phyloP scores from a whole-genome alignment of 2,888 invertebrate species.

The Drosophila mimetica region DNA sequence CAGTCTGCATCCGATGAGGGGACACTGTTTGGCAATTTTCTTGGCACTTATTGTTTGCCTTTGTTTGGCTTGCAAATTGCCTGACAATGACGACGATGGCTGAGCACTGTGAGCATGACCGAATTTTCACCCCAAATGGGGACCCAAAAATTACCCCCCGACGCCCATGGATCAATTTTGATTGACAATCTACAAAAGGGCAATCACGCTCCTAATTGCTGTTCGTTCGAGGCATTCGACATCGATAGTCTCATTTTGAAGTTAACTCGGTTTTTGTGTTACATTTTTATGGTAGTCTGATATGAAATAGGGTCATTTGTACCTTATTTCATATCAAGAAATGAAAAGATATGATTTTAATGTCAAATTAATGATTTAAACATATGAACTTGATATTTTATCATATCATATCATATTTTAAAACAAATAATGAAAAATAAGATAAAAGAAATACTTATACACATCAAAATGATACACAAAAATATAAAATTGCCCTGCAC shows the following conservation, averaged over 20 bases:
- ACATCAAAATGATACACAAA: too few relatives aligned
- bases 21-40: conserved; percentile 33
- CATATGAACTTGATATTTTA: too few relatives aligned
- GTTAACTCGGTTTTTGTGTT: too few relatives aligned
- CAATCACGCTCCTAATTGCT: conserved; percentile 24
- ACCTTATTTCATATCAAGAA: too few relatives aligned
- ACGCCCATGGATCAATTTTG: conserved; percentile 25
- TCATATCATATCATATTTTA: too few relatives aligned
- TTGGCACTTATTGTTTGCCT: conserved; percentile 33
- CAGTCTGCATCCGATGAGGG: conserved; percentile 1
- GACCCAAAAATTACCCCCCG: conserved; percentile 9
- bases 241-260: not conserved
- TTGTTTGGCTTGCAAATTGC: conserved; percentile 26
- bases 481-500: too few relatives aligned
- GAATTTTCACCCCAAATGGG: conserved; percentile 23
- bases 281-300: too few relatives aligned
- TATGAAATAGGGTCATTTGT: too few relatives aligned
- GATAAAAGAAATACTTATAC: too few relatives aligned
- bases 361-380: too few relatives aligned
- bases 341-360: too few relatives aligned
- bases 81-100: conserved; percentile 29
- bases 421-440: too few relatives aligned
- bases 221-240: not conserved
- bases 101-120: conserved; percentile 16
- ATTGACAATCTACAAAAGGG: conserved; percentile 29